Base-by-base conservation (phyloP, 1,140 invertebrate species). In the Calephelis nemesis region DNA sequence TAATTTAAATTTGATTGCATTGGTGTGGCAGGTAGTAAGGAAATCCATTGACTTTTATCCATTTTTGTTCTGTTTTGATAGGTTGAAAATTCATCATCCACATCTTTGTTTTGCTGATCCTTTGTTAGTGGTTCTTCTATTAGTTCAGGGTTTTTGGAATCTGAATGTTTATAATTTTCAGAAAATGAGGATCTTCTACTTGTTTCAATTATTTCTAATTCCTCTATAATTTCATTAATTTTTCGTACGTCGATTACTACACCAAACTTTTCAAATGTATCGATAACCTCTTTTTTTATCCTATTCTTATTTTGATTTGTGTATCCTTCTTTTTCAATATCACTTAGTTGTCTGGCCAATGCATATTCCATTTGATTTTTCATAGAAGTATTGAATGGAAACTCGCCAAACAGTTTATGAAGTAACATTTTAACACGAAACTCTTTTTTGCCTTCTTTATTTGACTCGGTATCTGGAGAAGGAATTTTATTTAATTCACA, bases 401-500 rank as follows among this genome's bases (percentile, higher is more conserved):
- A 30, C 40, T 80, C 66, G n/a, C 76, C 50, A 19, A 84, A 73
- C 52, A 84, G 76, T n/a, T 78, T 63, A 1, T 62, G 66, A 8
- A 84, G 74, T 70, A 78, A 69, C 10, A 67, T 65, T 69, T 78
- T 83, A 68, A 84, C 79, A 62, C 64, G 68, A 30, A 84, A 76
- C 76, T 81, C 82, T 69, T 75, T 62, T 15, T 81, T 60, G 71
- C 79, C 76, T 42, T 82, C 73, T 48, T 64, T 67, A 13, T 82
- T 58, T 13, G 48, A 64, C 8, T 48, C 42, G 11, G 74, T 62
- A 45, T 39, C 52, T n/a, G 81, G 83, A 15, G 63, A 54, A 4
- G 74, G 74, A 54, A 83, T 66, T 74, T 79, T 82, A 13, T 67
- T 39, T 12, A 85, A 71, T 75, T 85, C 81, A 69, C 76, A 81